phyloP scores from a whole-genome alignment of 2,797 vertebrate genomes.

The Botia kubotai region DNA sequence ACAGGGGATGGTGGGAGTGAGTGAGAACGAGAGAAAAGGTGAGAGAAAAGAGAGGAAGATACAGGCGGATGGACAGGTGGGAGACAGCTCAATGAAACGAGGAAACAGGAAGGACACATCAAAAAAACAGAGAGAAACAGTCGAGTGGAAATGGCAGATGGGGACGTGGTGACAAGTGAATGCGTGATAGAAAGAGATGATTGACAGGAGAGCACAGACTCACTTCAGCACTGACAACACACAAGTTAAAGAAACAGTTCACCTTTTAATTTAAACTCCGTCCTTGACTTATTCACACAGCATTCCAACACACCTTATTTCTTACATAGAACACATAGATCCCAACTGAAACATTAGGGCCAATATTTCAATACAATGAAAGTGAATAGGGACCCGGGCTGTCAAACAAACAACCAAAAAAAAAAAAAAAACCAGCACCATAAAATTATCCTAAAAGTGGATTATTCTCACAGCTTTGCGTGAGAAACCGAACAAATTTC shows the following conservation, averaged over 20 bases:
- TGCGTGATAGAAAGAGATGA: slow-evolving; percentile 33
- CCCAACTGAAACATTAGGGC: too few relatives aligned
- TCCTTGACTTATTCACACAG: neutral
- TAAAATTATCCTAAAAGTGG: too few relatives aligned
- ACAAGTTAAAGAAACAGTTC: neutral
- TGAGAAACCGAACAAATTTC: too few relatives aligned
- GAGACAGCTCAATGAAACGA: slow-evolving; percentile 25
- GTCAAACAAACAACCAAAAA: too few relatives aligned
- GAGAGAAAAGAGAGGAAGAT: slow-evolving; percentile 13
- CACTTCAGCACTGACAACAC: slow-evolving; percentile 6
- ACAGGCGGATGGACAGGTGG: slow-evolving; percentile 37
- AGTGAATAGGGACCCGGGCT: too few relatives aligned
- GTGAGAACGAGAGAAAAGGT: slow-evolving; percentile 32
- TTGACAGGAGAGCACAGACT: slow-evolving; percentile 28
- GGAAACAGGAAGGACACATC: slow-evolving; percentile 38
- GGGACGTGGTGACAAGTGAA: slow-evolving; percentile 11
- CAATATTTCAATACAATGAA: too few relatives aligned
- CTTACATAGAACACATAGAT: too few relatives aligned
- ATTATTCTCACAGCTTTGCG: too few relatives aligned
- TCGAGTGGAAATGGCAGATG: slow-evolving; percentile 34
- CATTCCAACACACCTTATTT: neutral
- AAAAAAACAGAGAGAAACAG: slow-evolving; percentile 42
- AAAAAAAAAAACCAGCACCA: too few relatives aligned
- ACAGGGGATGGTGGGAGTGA: slow-evolving; percentile 17
- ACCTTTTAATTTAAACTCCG: neutral